Base-by-base conservation (phyloP, 2,113 vertebrate species). In the Siniperca knerii region DNA sequence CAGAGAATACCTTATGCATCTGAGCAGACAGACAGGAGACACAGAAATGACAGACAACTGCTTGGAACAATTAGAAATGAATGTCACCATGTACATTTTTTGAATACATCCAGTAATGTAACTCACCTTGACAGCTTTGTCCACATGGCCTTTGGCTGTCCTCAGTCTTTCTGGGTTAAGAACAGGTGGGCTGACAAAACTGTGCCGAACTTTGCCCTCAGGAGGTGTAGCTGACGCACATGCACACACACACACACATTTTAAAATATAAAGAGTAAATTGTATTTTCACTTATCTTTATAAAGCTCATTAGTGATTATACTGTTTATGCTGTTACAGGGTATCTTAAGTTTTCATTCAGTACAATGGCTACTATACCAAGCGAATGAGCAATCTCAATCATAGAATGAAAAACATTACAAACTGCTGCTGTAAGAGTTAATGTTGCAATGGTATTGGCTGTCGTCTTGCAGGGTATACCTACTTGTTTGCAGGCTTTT, bases 1-100 rank as follows among this genome's bases (percentile, higher is more conserved):
- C 87, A 0, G 87, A 93, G 44, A 99, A 99, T 76, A 97, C 95
- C 89, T 96, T 98, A 88, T 95, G 97, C 89, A 96, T 95, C 97
- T 98, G 77, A 72, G 10, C 21, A 33, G 46, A 87, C 48, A 50
- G 55, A 40, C n/a, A 89, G 71, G 20, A 61, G 65, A 66, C 8
- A 57, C 54, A 77, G 9, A 42, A 21, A 50, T 16, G 9, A 65
- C 18, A 25, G 8, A 40, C 42, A 29, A 2, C 23, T 42, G 48
- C 4, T 20, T 21, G 18, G 35, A 52, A 33, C 2, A 74, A 50
- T 35, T 0, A 50, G 61, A 71, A 15, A 33, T 58, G 0, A 15
- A 60, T 29, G 20, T 29, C 23, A 60, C 16, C 4, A 42, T 11
- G 68, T 11, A 65, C 42, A 77, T 4, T 4, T 65, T 70, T 12